Base-by-base conservation (phyloP, 2,888 invertebrate genomes). In the Meloe dianella region DNA sequence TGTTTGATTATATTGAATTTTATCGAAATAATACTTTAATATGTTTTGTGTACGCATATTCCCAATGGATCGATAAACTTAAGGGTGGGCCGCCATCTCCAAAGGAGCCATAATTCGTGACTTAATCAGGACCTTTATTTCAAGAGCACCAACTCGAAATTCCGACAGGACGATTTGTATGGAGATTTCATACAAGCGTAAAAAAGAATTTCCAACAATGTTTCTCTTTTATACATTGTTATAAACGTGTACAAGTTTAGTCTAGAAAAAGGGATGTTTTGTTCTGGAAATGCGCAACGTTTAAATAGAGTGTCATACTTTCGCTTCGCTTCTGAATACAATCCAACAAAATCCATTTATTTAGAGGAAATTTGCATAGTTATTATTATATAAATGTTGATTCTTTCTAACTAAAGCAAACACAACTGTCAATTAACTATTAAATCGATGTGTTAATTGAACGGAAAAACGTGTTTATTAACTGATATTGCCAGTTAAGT, bases 81-180 rank as follows among this genome's bases (percentile, higher is more conserved):
- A 47, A 61, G 60, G 22, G 24, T n/a, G 10, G 20, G 29, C 35
- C 12, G 1, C 35, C 14, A 35, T 14, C 35, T 14, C 12, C 35
- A 35, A 2, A 47, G 10, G 54, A 63, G 65, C 64, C 61, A 66
- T 65, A 67, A 72, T 71, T 68, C 66, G 68, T 70, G 65, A 70
- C 70, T 67, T 71, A 74, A 70, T 74, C 73, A 70, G 71, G 60
- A 61, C 61, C 64, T 66, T 71, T 73, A 71, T 70, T 74, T 72
- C 73, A 74, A 75, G 73, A 74, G 71, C 73, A 74, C 70, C 73
- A 68, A 73, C 71, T 74, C 74, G 72, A 66, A 75, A 75, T 75
- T 76, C 77, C 74, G 74, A 75, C 76, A 78, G 77, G 75, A 72
- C 78, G 75, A 79, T 79, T 79, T 79, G 77, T 79, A 79, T 79